A percentile compares a stretch with the other conserved stretches of the same genome.
These are phyloP conservation scores for Ardeotis arabs DNA, from an alignment of 2,113 vertebrate species.

Conservation along the genomic window DNA sequence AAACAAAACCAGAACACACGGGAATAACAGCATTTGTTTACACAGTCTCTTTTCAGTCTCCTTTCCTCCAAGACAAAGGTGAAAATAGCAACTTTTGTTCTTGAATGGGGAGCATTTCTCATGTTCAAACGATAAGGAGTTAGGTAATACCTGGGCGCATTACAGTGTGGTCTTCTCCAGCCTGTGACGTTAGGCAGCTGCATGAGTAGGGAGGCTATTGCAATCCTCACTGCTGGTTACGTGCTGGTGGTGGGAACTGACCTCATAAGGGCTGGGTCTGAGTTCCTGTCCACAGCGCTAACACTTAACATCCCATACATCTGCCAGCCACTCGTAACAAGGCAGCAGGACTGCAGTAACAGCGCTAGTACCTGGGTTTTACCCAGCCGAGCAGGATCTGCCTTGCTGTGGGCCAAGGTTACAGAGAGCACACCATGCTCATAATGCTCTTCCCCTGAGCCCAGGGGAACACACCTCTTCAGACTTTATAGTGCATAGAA, in stretches of 20 bases:
- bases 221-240: neutral
- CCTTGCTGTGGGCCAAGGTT: accelerated
- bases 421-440: neutral
- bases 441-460: neutral
- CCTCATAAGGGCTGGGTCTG: neutral
- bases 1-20: too few species aligned
- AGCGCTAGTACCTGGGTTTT: neutral
- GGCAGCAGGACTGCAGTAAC: neutral
- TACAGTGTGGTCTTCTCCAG: neutral
- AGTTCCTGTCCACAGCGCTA: neutral
- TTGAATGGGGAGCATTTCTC: neutral
- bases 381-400: neutral
- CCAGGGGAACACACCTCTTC: neutral
- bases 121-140: neutral
- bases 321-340: accelerated
- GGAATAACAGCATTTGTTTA: neutral
- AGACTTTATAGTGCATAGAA: neutral
- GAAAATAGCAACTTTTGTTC: neutral
- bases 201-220: neutral
- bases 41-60: neutral
- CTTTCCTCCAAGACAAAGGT: neutral
- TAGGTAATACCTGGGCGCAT: neutral
- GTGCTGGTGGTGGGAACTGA: accelerated
- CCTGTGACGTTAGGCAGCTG: neutral
- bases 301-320: neutral